phyloP scores from a whole-genome alignment of 2,113 vertebrate genomes.

The Eulacestoma nigropectus region DNA sequence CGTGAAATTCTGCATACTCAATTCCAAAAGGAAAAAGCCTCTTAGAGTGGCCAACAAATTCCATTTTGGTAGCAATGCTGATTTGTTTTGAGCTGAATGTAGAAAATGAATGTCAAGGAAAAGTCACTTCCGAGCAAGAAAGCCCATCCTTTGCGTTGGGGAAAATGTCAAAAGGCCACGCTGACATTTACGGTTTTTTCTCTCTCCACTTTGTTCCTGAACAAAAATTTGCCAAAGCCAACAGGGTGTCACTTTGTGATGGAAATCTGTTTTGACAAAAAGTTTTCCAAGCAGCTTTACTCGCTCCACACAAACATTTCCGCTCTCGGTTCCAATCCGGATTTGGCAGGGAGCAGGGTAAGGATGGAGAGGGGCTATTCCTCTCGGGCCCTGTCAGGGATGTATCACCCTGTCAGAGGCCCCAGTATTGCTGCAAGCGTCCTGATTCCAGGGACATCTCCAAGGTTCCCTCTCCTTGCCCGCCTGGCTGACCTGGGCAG shows the following conservation, averaged over 20 bases:
- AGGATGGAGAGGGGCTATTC: neutral
- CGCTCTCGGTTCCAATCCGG: neutral
- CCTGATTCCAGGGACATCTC: neutral
- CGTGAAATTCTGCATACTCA: neutral
- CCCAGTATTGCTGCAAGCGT: neutral
- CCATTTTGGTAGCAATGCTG: conserved; percentile 4
- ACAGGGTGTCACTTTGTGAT: conserved; percentile 37
- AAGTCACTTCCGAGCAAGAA: conserved; percentile 37
- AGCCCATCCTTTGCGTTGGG: conserved; percentile 25
- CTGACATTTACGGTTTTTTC: conserved; percentile 53
- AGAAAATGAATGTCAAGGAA: conserved; percentile 63
- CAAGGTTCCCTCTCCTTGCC: neutral
- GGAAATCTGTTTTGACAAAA: conserved; percentile 52
- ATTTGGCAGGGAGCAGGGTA: neutral
- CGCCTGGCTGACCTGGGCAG: neutral
- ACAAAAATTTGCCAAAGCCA: conserved; percentile 58
- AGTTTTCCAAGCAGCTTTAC: conserved; percentile 8
- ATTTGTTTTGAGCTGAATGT: conserved; percentile 35
- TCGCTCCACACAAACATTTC: conserved; percentile 23
- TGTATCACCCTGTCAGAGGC: neutral
- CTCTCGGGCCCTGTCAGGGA: neutral
- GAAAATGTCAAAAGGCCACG: conserved; percentile 61
- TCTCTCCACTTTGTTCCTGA: conserved; percentile 40
- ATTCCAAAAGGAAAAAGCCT: neutral
- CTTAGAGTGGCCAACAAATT: neutral